These are phyloP conservation scores for Crenuchus spilurus DNA, from an alignment of 2,797 vertebrate genomes.

Conservation along the genomic window DNA sequence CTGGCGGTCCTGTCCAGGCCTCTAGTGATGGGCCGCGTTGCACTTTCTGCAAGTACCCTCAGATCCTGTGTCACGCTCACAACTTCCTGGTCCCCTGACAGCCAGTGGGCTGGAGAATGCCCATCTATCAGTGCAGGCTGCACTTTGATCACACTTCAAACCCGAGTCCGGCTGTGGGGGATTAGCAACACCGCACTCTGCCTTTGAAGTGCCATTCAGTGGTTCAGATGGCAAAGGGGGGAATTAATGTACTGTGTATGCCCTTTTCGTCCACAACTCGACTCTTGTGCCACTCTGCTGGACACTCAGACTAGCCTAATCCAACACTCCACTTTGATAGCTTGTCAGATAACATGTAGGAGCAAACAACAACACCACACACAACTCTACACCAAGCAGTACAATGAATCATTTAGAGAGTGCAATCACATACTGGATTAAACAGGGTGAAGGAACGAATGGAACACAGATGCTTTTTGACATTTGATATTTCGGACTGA, in stretches of 20 bases:
- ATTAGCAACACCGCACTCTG: slow-evolving; percentile 67
- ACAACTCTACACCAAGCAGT: not conserved
- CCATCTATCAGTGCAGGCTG: slow-evolving; percentile 71
- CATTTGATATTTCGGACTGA: too few species aligned
- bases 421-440: too few species aligned
- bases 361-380: not conserved
- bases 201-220: slow-evolving; percentile 74
- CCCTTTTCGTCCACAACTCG: slow-evolving; percentile 53
- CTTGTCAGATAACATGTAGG: not conserved
- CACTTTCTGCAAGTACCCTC: slow-evolving; percentile 38
- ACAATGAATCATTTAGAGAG: too few species aligned
- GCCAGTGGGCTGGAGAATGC: slow-evolving; percentile 57
- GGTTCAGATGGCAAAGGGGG: slow-evolving; percentile 66
- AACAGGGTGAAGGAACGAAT: too few species aligned
- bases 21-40: slow-evolving; percentile 4
- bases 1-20: not conserved
- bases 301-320: not conserved
- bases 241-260: slow-evolving; percentile 65
- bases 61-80: slow-evolving; percentile 64
- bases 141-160: slow-evolving; percentile 78
- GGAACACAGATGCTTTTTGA: too few species aligned
- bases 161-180: slow-evolving; percentile 61
- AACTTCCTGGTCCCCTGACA: slow-evolving; percentile 68
- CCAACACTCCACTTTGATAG: not conserved
- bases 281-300: slow-evolving; percentile 24